These are phyloP conservation scores for Beroe ovata DNA, from an alignment of 37 sponge, comb jelly and placozoan species.

Conservation along the genomic window DNA sequence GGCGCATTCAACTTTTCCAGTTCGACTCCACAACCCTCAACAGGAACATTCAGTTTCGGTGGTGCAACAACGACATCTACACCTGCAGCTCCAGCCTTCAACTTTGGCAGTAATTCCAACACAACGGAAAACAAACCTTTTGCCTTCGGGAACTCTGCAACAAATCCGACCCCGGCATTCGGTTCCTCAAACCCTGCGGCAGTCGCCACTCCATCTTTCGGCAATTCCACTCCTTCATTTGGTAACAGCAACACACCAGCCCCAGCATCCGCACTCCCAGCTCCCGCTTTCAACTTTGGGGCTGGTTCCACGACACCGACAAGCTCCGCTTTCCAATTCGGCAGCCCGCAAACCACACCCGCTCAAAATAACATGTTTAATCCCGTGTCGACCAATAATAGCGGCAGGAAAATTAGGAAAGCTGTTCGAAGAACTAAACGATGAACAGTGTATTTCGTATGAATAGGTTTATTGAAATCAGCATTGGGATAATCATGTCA, in stretches of 20 bases:
- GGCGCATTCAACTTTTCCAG: conserved; percentile 19
- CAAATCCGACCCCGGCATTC: not conserved
- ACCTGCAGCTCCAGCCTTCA: not conserved
- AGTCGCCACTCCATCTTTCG: not conserved
- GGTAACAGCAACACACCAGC: not conserved
- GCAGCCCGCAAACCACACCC: conserved; percentile 17
- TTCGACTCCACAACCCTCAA: conserved; percentile 13
- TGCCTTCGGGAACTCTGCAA: not conserved
- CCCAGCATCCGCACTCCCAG: not conserved
- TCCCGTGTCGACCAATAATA: conserved; percentile 12
- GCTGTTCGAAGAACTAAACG: conserved; percentile 65
- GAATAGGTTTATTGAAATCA: no score
- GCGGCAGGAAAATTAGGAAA: conserved; percentile 38
- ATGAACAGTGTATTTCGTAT: not conserved
- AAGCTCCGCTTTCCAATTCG: conserved; percentile 29
- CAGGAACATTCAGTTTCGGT: not conserved
- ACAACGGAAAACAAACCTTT: conserved; percentile 24
- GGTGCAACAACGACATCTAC: not conserved
- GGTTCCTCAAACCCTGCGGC: not conserved
- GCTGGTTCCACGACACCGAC: not conserved
- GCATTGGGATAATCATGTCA: no score
- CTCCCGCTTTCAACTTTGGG: conserved; percentile 48
- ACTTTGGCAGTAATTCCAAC: not conserved
- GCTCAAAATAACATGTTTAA: conserved; percentile 22
- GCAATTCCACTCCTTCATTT: not conserved